Conservation (phyloP, 2,888 invertebrate genomes). For the Julus scanicus region DNA sequence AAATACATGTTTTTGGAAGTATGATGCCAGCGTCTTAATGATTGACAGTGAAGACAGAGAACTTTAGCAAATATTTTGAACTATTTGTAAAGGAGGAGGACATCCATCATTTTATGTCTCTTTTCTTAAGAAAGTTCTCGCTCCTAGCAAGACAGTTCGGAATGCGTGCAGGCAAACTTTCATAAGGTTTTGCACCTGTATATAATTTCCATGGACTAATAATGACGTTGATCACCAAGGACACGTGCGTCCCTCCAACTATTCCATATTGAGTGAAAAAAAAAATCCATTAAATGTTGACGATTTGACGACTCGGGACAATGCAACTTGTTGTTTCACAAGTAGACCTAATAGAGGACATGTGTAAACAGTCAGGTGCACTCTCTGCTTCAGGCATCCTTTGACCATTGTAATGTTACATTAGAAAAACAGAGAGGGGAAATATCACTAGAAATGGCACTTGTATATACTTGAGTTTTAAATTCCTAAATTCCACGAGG, state of each 20-base stretch:
- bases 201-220: not conserved
- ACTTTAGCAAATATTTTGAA: slow-evolving; percentile 31
- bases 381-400: not conserved
- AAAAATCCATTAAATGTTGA: slow-evolving; percentile 24
- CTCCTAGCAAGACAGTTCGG: slow-evolving; percentile 25
- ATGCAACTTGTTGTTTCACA: slow-evolving; percentile 42
- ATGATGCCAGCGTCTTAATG: not conserved
- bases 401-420: slow-evolving; percentile 30
- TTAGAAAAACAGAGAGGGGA: slow-evolving; percentile 14
- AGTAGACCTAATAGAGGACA: slow-evolving; percentile 39
- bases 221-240: not conserved
- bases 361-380: slow-evolving; percentile 40
- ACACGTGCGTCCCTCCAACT: not conserved
- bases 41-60: slow-evolving; percentile 27
- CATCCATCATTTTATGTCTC: slow-evolving; percentile 24
- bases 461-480: not conserved
- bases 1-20: not conserved
- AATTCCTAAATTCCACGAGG: not conserved
- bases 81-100: slow-evolving; percentile 16
- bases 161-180: slow-evolving; percentile 1
- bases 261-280: not conserved
- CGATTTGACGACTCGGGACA: slow-evolving; percentile 39
- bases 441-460: not conserved
- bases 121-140: not conserved
- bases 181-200: slow-evolving; percentile 18